These are phyloP conservation scores for Manis javanica DNA, from an alignment of 2,797 vertebrate species.

Conservation along the genomic window DNA sequence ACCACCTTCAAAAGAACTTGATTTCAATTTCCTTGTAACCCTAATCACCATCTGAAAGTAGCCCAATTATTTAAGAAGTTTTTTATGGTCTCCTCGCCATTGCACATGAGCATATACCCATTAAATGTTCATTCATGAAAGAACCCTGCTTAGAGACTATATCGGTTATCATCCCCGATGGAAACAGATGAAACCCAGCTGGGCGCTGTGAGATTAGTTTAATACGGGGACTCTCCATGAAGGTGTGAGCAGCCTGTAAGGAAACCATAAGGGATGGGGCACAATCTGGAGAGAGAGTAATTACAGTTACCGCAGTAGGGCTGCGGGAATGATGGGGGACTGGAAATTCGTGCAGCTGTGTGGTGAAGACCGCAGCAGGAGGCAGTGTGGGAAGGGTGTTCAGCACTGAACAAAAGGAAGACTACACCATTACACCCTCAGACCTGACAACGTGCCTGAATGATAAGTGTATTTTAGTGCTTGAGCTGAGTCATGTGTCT, in stretches of 20 bases:
- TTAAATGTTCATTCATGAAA: background rate
- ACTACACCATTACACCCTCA: too few relatives aligned
- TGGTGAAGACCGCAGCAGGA: fast-evolving
- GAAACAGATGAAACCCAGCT: background rate
- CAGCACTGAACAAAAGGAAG: background rate
- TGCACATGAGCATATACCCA: background rate
- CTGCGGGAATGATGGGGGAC: fast-evolving
- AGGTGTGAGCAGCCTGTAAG: background rate
- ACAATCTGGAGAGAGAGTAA: background rate
- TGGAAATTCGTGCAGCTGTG: background rate
- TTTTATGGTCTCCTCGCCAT: background rate
- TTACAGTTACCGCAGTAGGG: background rate
- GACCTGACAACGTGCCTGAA: background rate
- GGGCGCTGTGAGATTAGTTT: background rate
- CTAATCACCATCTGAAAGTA: background rate
- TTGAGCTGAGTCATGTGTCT: background rate
- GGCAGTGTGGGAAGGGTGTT: too few relatives aligned
- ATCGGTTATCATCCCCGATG: background rate
- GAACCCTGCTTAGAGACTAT: background rate
- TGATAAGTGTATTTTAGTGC: background rate
- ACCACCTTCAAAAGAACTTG: background rate
- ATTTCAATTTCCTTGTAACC: background rate
- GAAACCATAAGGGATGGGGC: background rate
- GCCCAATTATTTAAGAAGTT: background rate
- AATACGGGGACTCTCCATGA: background rate